Evolutionary conservation across 2,888 invertebrate genomes (phyloP).

Genomic region (Ophion costatus): DNA sequence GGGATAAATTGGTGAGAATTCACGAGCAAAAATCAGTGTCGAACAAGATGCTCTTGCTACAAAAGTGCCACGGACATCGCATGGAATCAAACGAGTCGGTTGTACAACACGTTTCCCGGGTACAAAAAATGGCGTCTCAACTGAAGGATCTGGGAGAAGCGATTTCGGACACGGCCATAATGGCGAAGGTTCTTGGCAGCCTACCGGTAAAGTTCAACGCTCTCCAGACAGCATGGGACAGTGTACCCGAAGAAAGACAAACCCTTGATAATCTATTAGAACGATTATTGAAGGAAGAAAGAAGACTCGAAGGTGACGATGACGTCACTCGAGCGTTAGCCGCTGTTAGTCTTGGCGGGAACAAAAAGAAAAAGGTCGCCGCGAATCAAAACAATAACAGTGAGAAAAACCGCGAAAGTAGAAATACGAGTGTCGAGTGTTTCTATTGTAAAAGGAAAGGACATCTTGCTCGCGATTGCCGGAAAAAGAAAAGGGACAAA

Average conservation of each 20-base stretch:
- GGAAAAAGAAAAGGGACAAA: conserved; percentile 39
- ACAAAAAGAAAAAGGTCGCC: conserved; percentile 23
- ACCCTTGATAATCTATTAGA: not conserved
- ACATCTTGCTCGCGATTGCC: conserved; percentile 58
- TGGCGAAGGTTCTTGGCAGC: conserved; percentile 71
- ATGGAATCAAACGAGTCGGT: conserved; percentile 63
- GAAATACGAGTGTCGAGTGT: conserved; percentile 41
- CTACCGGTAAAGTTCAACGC: conserved; percentile 68
- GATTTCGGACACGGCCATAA: conserved; percentile 64
- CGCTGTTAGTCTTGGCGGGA: conserved; percentile 5
- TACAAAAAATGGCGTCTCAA: conserved; percentile 68
- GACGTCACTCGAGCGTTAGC: conserved; percentile 26
- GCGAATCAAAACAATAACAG: conserved; percentile 1
- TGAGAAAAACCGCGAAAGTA: not conserved
- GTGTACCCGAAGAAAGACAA: not conserved
- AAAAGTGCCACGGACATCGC: conserved; percentile 66
- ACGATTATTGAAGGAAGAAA: conserved; percentile 12
- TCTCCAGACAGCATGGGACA: conserved; percentile 71
- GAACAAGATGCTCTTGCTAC: conserved; percentile 3
- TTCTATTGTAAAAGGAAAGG: conserved; percentile 56
- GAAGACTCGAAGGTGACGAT: conserved; percentile 20
- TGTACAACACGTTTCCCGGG: conserved; percentile 63
- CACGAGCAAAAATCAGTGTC: conserved; percentile 5
- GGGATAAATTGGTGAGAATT: not conserved
- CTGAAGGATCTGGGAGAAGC: conserved; percentile 69